These are phyloP conservation scores for Sturnus vulgaris DNA, from an alignment of 2,113 vertebrate genomes.

Conservation along the genomic window DNA sequence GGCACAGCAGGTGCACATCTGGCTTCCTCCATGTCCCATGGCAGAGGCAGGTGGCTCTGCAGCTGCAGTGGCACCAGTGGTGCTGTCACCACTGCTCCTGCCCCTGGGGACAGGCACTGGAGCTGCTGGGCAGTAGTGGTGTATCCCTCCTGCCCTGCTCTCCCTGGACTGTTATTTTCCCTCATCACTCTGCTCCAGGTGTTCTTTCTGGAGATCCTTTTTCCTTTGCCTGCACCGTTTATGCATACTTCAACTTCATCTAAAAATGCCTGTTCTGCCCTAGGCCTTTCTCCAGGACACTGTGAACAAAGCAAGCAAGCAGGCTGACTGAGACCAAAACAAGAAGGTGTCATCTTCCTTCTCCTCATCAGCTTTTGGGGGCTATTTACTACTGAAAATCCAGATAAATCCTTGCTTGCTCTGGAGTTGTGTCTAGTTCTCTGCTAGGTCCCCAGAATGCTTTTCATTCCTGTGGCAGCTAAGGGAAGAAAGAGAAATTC, in stretches of 20 bases:
- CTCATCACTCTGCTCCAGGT: not conserved
- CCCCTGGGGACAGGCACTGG: not conserved
- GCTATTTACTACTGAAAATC: not conserved
- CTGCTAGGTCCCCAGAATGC: not conserved
- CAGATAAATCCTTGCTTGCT: not conserved
- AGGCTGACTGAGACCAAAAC: not conserved
- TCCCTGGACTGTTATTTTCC: not conserved
- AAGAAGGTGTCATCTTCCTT: not conserved
- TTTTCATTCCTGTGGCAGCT: not conserved
- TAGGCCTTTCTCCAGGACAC: not conserved
- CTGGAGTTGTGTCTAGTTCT: not conserved
- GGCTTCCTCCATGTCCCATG: rapidly evolving
- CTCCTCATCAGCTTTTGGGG: not conserved
- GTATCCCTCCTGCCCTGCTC: not conserved
- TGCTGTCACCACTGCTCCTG: not conserved
- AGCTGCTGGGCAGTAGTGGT: not conserved
- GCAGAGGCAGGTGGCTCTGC: not conserved
- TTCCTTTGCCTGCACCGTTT: not conserved
- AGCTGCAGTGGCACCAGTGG: not conserved
- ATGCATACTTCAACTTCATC: not conserved
- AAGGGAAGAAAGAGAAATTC: not conserved
- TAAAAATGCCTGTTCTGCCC: not conserved
- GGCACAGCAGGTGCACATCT: not conserved
- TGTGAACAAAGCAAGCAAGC: not conserved
- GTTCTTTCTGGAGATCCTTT: not conserved